Base-by-base conservation (phyloP, 1,140 invertebrate species). In the Helicoverpa zea region DNA sequence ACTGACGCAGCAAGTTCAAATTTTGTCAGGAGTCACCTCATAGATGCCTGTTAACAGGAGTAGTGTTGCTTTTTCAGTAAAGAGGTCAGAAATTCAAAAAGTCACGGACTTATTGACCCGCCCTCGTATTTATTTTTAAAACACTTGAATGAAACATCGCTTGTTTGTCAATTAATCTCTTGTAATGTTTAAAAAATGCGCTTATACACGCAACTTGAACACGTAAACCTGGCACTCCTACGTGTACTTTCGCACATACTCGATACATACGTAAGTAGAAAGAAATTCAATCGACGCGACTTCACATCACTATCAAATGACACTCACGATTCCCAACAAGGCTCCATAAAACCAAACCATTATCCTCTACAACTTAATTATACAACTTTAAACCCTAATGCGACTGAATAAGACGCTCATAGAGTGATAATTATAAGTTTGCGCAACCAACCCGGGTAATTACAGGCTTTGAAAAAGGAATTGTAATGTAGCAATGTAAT, bases 261-360 rank as follows among this genome's bases (percentile, higher is more conserved):
- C 73, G 52, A 73, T 58, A 12, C 51, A 9, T 43, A 43, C 35
- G 5, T 43, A 5, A 77, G 54, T 66, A 16, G 23, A 14, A 64
- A 77, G 49, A 77, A 79, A 30, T 70, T 79, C 64, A 58, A 68
- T 54, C 54, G 18, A 52, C 49, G 18, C 23, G 58, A 29, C 35
- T 9, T 29, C 35, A 66, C 76, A 58, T 79, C 64, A 70, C 76
- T 94, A 92, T 92, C 89, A 92, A 94, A 94, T 92, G 92, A 92
- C 91, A 90, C 83, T 88, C 88, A 83, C 89, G 91, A 90, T 89
- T 84, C 85, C 83, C 91, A 92, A 94, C 91, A 90, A 94, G 91
- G 85, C 89, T 86, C 83, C 79, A 90, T 89, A 88, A 43, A 43
- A 43, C 85, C 72, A 82, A 82, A 86, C 87, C 68, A 86, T 70